phyloP scores from a whole-genome alignment of 2,888 invertebrate species.

The Villa cingulata region DNA sequence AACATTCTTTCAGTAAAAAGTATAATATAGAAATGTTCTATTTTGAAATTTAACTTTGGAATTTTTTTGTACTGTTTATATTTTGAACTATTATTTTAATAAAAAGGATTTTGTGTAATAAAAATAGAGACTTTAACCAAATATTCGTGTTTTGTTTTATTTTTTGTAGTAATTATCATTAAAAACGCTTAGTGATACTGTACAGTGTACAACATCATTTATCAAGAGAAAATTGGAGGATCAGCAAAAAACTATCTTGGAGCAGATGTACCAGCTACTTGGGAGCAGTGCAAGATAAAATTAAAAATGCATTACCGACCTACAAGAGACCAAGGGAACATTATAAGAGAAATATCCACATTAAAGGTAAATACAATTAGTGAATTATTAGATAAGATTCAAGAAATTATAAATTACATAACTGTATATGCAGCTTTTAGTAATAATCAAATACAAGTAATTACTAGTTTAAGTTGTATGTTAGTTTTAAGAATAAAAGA shows the following conservation, averaged over 20 bases:
- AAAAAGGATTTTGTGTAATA: too few relatives aligned
- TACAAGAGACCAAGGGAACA: neutral
- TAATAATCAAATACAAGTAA: slow-evolving; percentile 1
- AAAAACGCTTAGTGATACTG: too few relatives aligned
- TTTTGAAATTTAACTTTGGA: too few relatives aligned
- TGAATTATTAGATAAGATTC: slow-evolving; percentile 6
- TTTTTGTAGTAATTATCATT: too few relatives aligned
- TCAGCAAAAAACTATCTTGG: slow-evolving; percentile 5
- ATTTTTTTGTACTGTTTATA: too few relatives aligned
- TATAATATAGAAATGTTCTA: too few relatives aligned
- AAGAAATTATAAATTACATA: slow-evolving; percentile 4
- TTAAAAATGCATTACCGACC: slow-evolving; percentile 7
- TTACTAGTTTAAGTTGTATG: too few relatives aligned
- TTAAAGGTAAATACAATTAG: slow-evolving; percentile 3
- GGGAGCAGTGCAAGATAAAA: slow-evolving; percentile 5
- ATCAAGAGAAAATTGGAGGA: slow-evolving; percentile 5
- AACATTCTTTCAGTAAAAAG: too few relatives aligned
- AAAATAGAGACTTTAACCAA: too few relatives aligned
- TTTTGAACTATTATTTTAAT: too few relatives aligned
- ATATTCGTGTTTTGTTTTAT: too few relatives aligned
- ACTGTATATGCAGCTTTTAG: slow-evolving; percentile 7
- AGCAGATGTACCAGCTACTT: slow-evolving; percentile 2
- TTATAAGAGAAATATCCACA: slow-evolving; percentile 1
- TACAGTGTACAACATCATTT: neutral
- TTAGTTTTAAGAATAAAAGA: slow-evolving; percentile 6